Evolutionary conservation across 2,888 invertebrate genomes (phyloP), one percentile per base, ranked within the genome.

Genomic region (Syrista parreyssii): DNA sequence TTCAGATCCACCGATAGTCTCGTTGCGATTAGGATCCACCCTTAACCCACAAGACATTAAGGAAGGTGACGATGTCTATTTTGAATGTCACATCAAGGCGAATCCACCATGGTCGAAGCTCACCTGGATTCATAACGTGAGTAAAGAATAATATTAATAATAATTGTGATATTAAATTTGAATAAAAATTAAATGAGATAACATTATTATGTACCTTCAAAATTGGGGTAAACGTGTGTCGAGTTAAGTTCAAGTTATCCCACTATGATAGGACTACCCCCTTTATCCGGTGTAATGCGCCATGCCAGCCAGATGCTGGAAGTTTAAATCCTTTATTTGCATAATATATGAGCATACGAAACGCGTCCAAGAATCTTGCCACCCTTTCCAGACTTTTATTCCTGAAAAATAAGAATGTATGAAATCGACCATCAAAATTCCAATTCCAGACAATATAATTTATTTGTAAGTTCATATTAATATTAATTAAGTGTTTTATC

Each of bases 41-140:
- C 93, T 97, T 84, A 95, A 96, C 87, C 95, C 96, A 79, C 95
- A 96, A 84, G 97, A 97, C 93, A 97, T 97, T 93, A 97, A 97
- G 92, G 97, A 97, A 92, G 97, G 97, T 76, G 97, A 97, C 89
- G 97, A 97, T 92, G 97, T 97, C 80, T 97, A 97, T 93, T 97
- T 97, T 92, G 97, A 97, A 93, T 97, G 97, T 92, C 96, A 97
- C 93, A 96, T 97, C 88, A 95, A 96, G 88, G 96, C 97, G 86
- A 97, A 97, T 93, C 97, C 97, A 68, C 95, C 95, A 81, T 96
- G 96, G 93, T 94, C 96, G 88, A 96, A 96, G 88, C 94, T 97
- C 82, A 94, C 96, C 84, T 97, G 97, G 97, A 93, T 96, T 85
- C 97, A 97, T 89, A 95, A 97, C 89, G 97, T 97, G 92, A 96